Percentiles rank a stretch among this genome's conserved stretches.
phyloP scores from a whole-genome alignment of 53 echinoderm and acorn worm species.

The Paracentrotus lividus region DNA sequence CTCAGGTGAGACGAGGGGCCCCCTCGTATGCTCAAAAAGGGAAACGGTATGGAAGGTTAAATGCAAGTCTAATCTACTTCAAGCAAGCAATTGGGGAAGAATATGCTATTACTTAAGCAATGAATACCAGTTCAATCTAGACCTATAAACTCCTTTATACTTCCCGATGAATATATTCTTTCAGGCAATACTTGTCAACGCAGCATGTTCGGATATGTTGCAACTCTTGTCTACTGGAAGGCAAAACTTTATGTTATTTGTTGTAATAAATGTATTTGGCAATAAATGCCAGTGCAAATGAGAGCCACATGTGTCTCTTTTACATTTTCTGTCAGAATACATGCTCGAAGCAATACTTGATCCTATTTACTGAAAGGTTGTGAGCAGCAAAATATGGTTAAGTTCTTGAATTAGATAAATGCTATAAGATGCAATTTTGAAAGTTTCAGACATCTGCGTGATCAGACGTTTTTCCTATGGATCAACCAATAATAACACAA shows the following conservation, averaged over 20 bases:
- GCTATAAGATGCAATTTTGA: too few species aligned
- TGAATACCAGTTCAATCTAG: neutral
- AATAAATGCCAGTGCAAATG: neutral
- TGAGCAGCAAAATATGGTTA: too few species aligned
- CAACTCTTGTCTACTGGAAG: neutral
- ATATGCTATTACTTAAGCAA: neutral
- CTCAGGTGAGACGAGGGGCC: constrained; percentile 54
- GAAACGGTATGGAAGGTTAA: neutral
- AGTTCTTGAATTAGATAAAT: too few species aligned
- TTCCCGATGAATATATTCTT: neutral
- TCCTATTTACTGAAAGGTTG: too few species aligned
- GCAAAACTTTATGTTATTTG: too few species aligned
- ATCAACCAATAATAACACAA: too few species aligned
- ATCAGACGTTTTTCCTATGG: too few species aligned
- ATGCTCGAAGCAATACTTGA: too few species aligned
- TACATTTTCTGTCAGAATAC: too few species aligned
- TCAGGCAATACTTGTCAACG: neutral
- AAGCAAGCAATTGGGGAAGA: neutral
- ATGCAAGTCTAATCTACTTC: neutral
- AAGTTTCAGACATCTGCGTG: too few species aligned
- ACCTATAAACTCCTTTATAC: neutral
- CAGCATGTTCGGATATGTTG: neutral
- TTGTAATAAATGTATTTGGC: neutral
- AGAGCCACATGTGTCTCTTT: too few species aligned
- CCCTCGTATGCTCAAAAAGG: constrained; percentile 1